Percentiles rank a stretch among this genome's conserved stretches.
Evolutionary conservation across 1,140 invertebrate genomes (phyloP).

Genomic region (Conopomorpha cramerella): DNA sequence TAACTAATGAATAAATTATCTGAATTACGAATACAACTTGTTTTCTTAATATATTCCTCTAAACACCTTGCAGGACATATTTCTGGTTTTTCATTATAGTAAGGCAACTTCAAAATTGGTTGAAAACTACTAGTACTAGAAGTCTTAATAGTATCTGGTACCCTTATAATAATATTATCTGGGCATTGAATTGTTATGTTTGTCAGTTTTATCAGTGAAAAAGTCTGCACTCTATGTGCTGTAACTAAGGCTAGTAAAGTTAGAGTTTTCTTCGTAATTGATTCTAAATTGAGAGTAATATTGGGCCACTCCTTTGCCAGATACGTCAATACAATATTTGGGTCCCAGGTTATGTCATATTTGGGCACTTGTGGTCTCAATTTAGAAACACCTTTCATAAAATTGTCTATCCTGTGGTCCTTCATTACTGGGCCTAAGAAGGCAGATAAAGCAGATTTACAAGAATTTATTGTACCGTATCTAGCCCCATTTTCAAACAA

Average conservation of each 20-base stretch:
- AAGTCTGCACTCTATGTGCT: constrained; percentile 3
- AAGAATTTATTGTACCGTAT: constrained; percentile 4
- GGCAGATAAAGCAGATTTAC: constrained; percentile 1
- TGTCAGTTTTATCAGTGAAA: constrained; percentile 3
- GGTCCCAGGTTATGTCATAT: constrained; percentile 4
- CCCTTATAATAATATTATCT: background rate
- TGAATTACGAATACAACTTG: background rate
- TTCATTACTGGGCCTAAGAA: constrained; percentile 1
- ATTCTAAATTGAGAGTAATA: background rate
- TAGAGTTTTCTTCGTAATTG: background rate
- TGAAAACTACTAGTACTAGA: background rate
- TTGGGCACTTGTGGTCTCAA: constrained; percentile 1
- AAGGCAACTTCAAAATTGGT: constrained; percentile 1
- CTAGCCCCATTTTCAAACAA: constrained; percentile 1
- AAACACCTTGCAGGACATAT: constrained; percentile 1
- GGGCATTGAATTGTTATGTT: background rate
- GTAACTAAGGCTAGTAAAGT: constrained; percentile 3
- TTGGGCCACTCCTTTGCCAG: constrained; percentile 1
- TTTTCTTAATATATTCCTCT: background rate
- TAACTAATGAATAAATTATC: background rate
- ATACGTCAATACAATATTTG: constrained; percentile 1
- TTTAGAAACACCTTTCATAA: constrained; percentile 4
- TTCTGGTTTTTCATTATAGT: constrained; percentile 1
- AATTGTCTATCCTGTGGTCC: constrained; percentile 1
- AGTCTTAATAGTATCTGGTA: constrained; percentile 2